Evolutionary conservation across 2,888 invertebrate species (phyloP), one percentile per base, ranked within the genome.

Genomic region (Hipparchia semele): DNA sequence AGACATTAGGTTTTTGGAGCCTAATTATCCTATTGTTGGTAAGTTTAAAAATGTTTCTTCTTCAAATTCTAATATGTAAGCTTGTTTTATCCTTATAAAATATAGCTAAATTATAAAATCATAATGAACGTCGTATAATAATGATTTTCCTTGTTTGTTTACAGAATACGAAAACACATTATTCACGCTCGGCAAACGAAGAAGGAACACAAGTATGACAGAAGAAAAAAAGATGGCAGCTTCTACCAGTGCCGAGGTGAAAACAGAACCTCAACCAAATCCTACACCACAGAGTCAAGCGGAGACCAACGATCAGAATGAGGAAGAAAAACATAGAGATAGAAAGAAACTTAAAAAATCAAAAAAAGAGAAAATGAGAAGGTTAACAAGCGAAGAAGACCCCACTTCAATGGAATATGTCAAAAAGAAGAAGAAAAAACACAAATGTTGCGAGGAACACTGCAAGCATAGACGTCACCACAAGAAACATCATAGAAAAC

Each of bases 11-110:
- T 95, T 98, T 78, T 92, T 99, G 76, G 97, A 98, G 53, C 96
- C 96, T n/a, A 96, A 98, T 86, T 98, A 98, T 91, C 98, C 98
- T 9, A 96, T 98, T 82, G 97, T 98, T 84, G 98, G 98, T 98
- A 85, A 94, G 95, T 85, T 23, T 60, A 39, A 39, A 39, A 23
- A 3, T 13, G n/a, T n/a, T 45, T 49, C 49, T 49, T 49, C 49
- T 49, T 49, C 7, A 49, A 6, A 8, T 64, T 51, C 10, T 45
- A 12, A 56, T 56, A 6, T 6, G n/a, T 5, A 12, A n/a, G 1
- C 56, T 13, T 13, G 58, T 58, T 58, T 58, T 23, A 23, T 58
- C 13, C 58, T 58, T 23, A 23, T 58, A 13, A 13, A 23, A 56
- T 13, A 7, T 13, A 58, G 58, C 58, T 8, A 54, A 13, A n/a